Evolutionary conservation across 2,888 invertebrate genomes (phyloP).

Genomic region (Limnephilus auricula): DNA sequence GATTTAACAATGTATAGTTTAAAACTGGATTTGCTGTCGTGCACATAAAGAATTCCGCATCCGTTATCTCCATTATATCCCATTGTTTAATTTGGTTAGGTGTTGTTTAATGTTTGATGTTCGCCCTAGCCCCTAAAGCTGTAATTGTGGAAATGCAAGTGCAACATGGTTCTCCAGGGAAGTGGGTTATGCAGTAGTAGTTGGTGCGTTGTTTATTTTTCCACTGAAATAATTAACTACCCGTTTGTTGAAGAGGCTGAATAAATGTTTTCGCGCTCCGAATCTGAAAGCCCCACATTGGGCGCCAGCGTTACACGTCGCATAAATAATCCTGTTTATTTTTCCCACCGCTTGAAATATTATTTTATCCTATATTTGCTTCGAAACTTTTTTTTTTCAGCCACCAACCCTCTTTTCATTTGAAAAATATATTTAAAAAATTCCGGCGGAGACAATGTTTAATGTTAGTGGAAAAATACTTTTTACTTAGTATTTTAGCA

Average conservation of each 20-base stretch:
- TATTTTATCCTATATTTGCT: neutral
- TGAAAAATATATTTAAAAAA: neutral
- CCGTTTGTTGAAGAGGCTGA: neutral
- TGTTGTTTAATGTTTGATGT: neutral
- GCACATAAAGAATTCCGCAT: neutral
- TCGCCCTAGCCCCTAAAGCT: neutral
- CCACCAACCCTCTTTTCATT: neutral
- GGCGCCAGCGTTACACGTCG: neutral
- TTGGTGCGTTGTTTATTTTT: neutral
- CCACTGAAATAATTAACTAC: neutral
- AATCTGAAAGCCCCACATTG: neutral
- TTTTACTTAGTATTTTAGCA: neutral
- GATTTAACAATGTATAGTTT: neutral
- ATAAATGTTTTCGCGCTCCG: neutral
- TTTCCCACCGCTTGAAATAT: neutral
- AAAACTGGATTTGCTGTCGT: neutral
- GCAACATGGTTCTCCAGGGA: neutral
- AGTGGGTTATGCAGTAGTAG: neutral
- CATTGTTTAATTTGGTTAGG: neutral
- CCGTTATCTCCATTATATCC: neutral
- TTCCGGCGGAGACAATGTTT: neutral
- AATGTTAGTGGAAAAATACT: neutral
- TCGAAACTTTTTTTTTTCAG: neutral
- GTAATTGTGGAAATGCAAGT: neutral
- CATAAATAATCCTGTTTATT: slow-evolving; percentile 2